Percentiles rank a stretch among this genome's conserved stretches.
These are phyloP conservation scores for Nyctibius bracteatus DNA, from an alignment of 2,113 vertebrate genomes.

Conservation along the genomic window DNA sequence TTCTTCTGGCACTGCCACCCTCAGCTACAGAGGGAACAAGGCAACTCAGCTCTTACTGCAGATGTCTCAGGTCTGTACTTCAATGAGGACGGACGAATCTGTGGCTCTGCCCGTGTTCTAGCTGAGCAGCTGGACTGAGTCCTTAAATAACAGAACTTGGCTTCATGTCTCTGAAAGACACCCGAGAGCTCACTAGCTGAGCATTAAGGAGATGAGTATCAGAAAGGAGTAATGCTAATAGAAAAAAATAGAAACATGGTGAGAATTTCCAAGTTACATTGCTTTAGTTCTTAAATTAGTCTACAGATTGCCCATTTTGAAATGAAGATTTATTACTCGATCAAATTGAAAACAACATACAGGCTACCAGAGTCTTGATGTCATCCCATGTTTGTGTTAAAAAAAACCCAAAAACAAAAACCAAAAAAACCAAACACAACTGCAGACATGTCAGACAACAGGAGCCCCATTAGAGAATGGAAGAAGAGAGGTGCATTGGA, in stretches of 20 bases:
- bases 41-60: neutral
- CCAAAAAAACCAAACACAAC: conserved; percentile 9
- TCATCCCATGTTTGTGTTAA: conserved; percentile 26
- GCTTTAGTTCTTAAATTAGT: conserved; percentile 45
- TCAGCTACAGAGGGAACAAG: neutral
- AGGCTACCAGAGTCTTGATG: conserved; percentile 55
- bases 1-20: neutral
- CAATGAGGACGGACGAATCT: neutral
- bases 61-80: neutral
- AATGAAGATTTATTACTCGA: conserved; percentile 64
- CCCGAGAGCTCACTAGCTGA: neutral
- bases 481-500: conserved; percentile 12
- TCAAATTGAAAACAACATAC: conserved; percentile 57
- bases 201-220: neutral
- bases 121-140: neutral
- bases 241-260: neutral
- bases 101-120: neutral
- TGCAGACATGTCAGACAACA: conserved; percentile 39
- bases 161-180: neutral
- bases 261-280: neutral
- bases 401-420: neutral
- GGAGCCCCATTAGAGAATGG: conserved; percentile 1
- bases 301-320: conserved; percentile 26
- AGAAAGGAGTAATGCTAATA: neutral
- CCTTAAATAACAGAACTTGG: neutral